phyloP scores from a whole-genome alignment of 1,140 invertebrate species.

The Caerostris extrusa region DNA sequence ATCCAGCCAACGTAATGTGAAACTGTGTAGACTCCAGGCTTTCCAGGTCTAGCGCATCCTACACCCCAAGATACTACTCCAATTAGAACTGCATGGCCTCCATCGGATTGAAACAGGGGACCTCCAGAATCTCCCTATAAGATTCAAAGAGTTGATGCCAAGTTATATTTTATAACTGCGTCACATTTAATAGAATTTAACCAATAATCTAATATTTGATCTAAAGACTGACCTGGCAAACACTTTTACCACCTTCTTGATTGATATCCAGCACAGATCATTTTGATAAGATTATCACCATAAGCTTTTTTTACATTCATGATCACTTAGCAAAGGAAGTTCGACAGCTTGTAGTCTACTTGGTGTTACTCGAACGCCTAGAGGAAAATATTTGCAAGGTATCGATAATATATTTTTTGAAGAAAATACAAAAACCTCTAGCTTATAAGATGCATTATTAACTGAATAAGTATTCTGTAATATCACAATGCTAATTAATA shows the following conservation, averaged over 20 bases:
- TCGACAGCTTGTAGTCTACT: slow-evolving; percentile 74
- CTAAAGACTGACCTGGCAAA: slow-evolving; percentile 79
- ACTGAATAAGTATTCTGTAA: neutral
- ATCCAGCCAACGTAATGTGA: slow-evolving; percentile 91
- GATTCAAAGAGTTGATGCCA: neutral
- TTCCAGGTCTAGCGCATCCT: slow-evolving; percentile 94
- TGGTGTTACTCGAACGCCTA: slow-evolving; percentile 69
- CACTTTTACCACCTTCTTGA: slow-evolving; percentile 79
- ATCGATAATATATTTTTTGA: neutral
- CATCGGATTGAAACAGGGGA: slow-evolving; percentile 81
- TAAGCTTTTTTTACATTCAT: slow-evolving; percentile 79
- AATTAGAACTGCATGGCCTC: slow-evolving; percentile 81
- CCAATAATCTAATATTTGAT: neutral
- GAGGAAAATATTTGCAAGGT: neutral
- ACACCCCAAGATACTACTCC: slow-evolving; percentile 83
- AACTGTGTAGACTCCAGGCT: slow-evolving; percentile 94
- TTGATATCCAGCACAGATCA: slow-evolving; percentile 81
- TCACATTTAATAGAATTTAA: neutral
- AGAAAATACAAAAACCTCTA: too few relatives aligned
- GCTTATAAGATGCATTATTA: too few relatives aligned
- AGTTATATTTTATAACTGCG: neutral
- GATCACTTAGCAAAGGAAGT: slow-evolving; percentile 80
- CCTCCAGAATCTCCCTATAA: slow-evolving; percentile 84
- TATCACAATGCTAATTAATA: neutral
- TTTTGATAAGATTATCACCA: slow-evolving; percentile 58